phyloP scores from a whole-genome alignment of 2,797 vertebrate genomes.

The Sebastes vulpes region DNA sequence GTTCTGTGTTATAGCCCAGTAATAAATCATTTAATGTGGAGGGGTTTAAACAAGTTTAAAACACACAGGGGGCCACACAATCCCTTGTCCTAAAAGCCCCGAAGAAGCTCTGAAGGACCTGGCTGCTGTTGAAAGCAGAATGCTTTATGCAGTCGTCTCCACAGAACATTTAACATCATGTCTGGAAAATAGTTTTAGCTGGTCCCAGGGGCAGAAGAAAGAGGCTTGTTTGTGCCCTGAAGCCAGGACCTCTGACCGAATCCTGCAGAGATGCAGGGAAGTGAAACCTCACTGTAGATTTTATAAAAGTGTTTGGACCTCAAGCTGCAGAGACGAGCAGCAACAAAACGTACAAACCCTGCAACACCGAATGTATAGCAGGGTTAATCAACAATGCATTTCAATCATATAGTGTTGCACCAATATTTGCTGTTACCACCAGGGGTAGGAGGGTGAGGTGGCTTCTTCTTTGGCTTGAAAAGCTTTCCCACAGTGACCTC shows the following conservation, averaged over 20 bases:
- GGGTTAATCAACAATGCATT: background rate
- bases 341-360: background rate
- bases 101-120: conserved; percentile 65
- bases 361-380: background rate
- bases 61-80: conserved; percentile 61
- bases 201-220: conserved; percentile 61
- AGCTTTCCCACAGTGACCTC: conserved; percentile 35
- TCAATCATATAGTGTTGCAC: background rate
- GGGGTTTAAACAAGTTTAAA: conserved; percentile 70
- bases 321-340: conserved; percentile 17
- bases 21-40: conserved; percentile 75
- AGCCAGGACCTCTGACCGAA: conserved; percentile 30
- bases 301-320: conserved; percentile 17
- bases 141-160: conserved; percentile 63
- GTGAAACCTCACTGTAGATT: conserved; percentile 34
- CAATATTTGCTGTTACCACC: background rate
- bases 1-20: conserved; percentile 58
- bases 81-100: conserved; percentile 39
- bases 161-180: conserved; percentile 78
- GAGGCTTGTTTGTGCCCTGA: conserved; percentile 58
- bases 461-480: conserved; percentile 36
- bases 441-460: background rate
- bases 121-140: conserved; percentile 74
- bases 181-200: conserved; percentile 82
- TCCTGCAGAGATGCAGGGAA: conserved; percentile 14